Conservation (phyloP, 2,797 vertebrate genomes). For the Sylvilagus floridanus region DNA sequence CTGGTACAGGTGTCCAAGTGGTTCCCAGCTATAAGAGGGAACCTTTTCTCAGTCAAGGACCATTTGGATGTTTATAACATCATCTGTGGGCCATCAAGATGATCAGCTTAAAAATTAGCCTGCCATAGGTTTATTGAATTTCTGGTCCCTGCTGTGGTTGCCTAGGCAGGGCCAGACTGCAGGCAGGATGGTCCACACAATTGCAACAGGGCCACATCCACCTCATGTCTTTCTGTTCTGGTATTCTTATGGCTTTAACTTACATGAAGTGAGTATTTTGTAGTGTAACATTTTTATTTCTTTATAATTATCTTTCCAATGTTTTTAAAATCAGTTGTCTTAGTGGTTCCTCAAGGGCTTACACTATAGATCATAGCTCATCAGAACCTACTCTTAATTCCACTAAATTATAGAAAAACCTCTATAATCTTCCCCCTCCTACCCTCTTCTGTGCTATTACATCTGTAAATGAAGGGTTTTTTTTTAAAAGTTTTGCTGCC, state of each 20-base stretch:
- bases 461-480: neutral
- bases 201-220: no score
- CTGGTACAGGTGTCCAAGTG: no score
- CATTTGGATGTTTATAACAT: no score
- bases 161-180: no score
- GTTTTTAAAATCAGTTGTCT: neutral
- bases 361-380: neutral
- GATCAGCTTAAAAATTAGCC: no score
- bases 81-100: no score
- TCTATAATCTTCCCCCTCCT: neutral
- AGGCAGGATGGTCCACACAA: no score
- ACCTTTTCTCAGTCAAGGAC: no score
- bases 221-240: neutral
- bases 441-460: neutral
- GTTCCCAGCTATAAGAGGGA: no score
- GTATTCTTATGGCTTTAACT: conserved; percentile 4
- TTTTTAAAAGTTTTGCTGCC: no score
- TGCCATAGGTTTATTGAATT: no score
- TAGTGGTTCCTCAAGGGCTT: neutral
- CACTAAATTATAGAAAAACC: neutral
- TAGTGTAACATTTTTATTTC: conserved; percentile 17
- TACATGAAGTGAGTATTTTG: conserved; percentile 29
- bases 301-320: neutral
- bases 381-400: neutral
- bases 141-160: no score